Percentiles rank a stretch among this genome's conserved stretches.
phyloP scores from a whole-genome alignment of 2,113 vertebrate genomes.

The Cyanoderma ruficeps region DNA sequence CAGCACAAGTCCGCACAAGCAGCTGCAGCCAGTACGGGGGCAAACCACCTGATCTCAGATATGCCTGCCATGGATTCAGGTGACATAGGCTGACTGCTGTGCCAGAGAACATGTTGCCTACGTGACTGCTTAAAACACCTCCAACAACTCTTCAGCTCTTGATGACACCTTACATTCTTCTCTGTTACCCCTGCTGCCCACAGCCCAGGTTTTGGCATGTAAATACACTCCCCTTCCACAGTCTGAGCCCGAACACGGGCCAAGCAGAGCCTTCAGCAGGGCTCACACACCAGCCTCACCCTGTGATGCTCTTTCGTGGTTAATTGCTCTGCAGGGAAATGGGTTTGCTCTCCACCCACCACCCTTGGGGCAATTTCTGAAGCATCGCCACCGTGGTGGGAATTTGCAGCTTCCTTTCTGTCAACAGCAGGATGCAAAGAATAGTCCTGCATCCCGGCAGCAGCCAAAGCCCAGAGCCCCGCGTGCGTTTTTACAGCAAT shows the following conservation, averaged over 20 bases:
- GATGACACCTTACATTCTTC: not conserved
- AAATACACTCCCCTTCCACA: not conserved
- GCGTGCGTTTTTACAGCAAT: not conserved
- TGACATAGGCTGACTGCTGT: not conserved
- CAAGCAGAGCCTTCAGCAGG: not conserved
- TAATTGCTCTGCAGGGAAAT: not conserved
- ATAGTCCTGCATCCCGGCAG: not conserved
- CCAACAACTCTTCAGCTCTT: not conserved
- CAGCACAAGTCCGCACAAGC: fast-evolving
- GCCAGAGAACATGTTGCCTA: not conserved
- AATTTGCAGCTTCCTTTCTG: not conserved
- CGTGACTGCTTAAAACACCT: not conserved
- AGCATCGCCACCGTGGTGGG: not conserved
- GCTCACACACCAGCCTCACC: not conserved
- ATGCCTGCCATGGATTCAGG: fast-evolving
- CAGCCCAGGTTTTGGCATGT: not conserved
- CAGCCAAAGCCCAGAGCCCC: not conserved
- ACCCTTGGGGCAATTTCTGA: not conserved
- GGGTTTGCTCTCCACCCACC: not conserved
- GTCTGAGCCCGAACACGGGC: not conserved
- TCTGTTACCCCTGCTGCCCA: not conserved
- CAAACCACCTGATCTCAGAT: not conserved
- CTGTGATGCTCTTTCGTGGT: not conserved
- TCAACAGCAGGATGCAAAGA: not conserved
- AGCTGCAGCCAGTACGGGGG: not conserved